A percentile compares a stretch with the other conserved stretches of the same genome.
Evolutionary conservation across 2,797 vertebrate species (phyloP).

Genomic region (Ibycter americanus): DNA sequence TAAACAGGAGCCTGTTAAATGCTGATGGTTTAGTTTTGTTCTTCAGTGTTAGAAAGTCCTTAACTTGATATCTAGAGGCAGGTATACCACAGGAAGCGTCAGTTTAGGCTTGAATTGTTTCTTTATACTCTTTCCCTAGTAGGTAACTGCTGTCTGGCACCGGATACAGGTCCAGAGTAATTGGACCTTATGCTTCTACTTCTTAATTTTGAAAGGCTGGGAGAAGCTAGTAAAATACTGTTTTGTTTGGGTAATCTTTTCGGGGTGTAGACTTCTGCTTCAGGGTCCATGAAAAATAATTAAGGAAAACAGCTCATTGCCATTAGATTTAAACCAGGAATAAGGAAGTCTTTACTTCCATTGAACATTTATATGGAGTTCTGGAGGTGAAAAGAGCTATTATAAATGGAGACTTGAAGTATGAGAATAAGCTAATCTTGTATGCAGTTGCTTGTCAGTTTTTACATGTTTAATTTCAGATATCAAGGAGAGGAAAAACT

Average conservation of each 20-base stretch:
- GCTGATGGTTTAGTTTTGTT: neutral
- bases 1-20: neutral
- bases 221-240: neutral
- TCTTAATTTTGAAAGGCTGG: neutral
- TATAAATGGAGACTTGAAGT: neutral
- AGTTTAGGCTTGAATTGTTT: neutral
- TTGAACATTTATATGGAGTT: neutral
- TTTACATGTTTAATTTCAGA: neutral
- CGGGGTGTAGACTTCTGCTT: neutral
- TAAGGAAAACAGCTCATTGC: neutral
- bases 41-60: neutral
- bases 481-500: neutral
- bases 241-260: neutral
- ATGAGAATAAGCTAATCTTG: neutral
- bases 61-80: neutral
- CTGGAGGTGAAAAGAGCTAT: neutral
- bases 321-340: neutral
- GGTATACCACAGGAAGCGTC: neutral
- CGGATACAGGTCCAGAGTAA: neutral
- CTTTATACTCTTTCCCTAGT: neutral
- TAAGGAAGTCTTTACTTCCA: neutral
- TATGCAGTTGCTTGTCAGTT: neutral
- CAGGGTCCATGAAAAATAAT: neutral
- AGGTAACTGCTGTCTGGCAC: neutral
- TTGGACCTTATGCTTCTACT: neutral